Conservation (phyloP, 2,113 vertebrate genomes). For the Trachemys scripta region DNA sequence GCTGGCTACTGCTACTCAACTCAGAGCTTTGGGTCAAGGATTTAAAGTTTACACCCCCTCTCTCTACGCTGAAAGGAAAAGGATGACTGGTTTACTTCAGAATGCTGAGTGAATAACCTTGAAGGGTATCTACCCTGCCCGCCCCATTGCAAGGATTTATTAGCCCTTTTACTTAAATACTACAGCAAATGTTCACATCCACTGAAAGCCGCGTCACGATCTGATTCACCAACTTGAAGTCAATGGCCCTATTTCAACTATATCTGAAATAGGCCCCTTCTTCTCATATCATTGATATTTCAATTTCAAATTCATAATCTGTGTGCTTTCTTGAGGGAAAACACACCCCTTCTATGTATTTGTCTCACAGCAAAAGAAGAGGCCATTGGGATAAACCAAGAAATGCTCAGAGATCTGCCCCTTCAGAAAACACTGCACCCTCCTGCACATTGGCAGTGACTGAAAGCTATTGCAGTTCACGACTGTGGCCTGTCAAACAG, state of each 20-base stretch:
- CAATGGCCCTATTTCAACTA: neutral
- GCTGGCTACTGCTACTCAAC: slow-evolving; percentile 49
- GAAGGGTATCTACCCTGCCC: neutral
- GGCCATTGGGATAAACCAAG: neutral
- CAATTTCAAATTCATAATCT: neutral
- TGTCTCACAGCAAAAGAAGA: neutral
- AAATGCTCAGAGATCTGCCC: neutral
- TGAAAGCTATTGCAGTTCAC: neutral
- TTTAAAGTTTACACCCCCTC: slow-evolving; percentile 17
- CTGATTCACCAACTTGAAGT: neutral
- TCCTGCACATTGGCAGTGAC: neutral
- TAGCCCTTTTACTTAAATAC: neutral
- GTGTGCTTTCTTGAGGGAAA: neutral
- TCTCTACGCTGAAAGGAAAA: slow-evolving; percentile 17
- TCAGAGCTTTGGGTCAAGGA: slow-evolving; percentile 30
- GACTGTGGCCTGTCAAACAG: neutral
- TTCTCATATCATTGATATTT: neutral
- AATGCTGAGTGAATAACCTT: slow-evolving; percentile 47
- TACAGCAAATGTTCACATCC: neutral
- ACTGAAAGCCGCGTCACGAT: neutral
- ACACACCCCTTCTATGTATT: neutral
- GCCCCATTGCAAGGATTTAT: neutral
- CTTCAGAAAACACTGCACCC: neutral
- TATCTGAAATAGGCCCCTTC: neutral
- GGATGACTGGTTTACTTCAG: neutral